Evolutionary conservation across 2,113 vertebrate genomes (phyloP).

Genomic region (Gasterosteus nipponicus): DNA sequence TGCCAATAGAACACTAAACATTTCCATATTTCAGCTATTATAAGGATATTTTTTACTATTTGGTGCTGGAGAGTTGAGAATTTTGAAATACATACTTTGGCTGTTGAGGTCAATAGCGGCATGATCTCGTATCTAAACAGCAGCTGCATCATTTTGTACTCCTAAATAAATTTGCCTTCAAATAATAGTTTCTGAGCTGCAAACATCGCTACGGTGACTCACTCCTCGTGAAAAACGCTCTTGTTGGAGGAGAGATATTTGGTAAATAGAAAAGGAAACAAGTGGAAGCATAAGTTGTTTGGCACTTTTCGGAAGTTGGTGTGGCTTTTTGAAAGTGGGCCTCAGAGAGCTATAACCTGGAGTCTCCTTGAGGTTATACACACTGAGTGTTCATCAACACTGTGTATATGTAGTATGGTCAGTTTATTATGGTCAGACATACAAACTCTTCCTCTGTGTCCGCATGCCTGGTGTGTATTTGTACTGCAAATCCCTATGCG

Average conservation of each 20-base stretch:
- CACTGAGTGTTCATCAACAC: neutral
- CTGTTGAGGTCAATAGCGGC: neutral
- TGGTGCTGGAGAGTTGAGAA: neutral
- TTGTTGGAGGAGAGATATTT: conserved; percentile 24
- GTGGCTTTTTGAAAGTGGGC: conserved; percentile 24
- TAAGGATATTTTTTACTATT: neutral
- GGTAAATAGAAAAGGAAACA: conserved; percentile 33
- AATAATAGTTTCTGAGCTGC: conserved; percentile 18
- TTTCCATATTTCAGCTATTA: neutral
- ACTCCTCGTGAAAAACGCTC: conserved; percentile 20
- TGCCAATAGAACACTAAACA: neutral
- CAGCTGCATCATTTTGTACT: conserved; percentile 37
- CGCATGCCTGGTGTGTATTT: conserved; percentile 6
- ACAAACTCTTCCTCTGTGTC: neutral
- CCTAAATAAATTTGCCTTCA: conserved; percentile 21
- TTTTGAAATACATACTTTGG: conserved; percentile 4
- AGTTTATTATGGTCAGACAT: conserved; percentile 5
- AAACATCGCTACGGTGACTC: conserved; percentile 35
- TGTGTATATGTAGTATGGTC: conserved; percentile 7
- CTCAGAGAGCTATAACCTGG: conserved; percentile 20
- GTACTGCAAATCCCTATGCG: conserved; percentile 15
- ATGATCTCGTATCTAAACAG: conserved; percentile 36
- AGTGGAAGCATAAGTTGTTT: conserved; percentile 39
- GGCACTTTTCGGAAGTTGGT: conserved; percentile 21
- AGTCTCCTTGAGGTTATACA: conserved; percentile 8